Evolutionary conservation across 2,888 invertebrate genomes (phyloP), one percentile per base, ranked within the genome.

Genomic region (Azorinus chamasolen): DNA sequence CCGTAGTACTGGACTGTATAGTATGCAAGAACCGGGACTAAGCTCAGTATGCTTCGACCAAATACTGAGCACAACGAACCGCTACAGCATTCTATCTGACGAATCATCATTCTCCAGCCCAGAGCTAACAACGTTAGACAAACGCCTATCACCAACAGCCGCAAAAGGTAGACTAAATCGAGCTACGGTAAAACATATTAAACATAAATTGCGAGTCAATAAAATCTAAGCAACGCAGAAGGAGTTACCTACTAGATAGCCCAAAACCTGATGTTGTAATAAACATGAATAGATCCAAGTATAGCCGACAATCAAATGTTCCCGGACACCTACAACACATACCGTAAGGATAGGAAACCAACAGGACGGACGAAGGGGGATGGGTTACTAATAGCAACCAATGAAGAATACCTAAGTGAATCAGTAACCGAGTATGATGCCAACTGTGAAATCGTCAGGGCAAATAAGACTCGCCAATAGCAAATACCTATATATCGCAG

Each of bases 241-340:
- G 61, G 3, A 48, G 55, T 54, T 54, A 62, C 53, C 25, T 69
- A 18, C 22, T 69, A 22, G 69, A 61, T 2, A 22, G 69, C 22
- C 43, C 61, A 1, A 69, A 69, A 54, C 64, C 58, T 2, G 63
- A 70, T 12, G 57, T 63, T 10, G 20, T 55, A 14, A 70, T 70
- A 70, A 25, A 54, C 70, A 8, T 63, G 63, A 48, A 37, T 62
- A 22, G 43, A 57, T 10, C 43, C 57, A 16, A 41, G 5, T n/a
- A 39, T n/a, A 5, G n/a, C 24, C 16, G 24, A 50, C 20, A 24
- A 14, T 46, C 27, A 48, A 24, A 41, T 57, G 8, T 20, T 20
- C 6, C 57, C 57, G 12, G 24, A 12, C 8, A 39, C 39, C 12
- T 57, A 20, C 32, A 66, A 32, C 8, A 3, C 32, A 24, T 39